Percentiles rank a stretch among this genome's conserved stretches.
Conservation (phyloP, 2,888 invertebrate species). For the Cacoxenus indagator region DNA sequence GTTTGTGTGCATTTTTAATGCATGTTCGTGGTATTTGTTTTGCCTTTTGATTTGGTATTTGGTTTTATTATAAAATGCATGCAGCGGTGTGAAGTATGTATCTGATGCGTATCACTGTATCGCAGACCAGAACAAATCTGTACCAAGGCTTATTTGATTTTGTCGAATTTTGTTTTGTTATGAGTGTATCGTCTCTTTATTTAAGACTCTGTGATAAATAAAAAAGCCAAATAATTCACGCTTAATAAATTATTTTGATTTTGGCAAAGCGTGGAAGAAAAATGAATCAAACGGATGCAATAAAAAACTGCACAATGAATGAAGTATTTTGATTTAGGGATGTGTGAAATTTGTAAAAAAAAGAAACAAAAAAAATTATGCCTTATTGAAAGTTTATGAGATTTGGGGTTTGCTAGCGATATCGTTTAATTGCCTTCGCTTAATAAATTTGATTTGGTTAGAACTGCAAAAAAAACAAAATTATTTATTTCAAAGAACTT, state of each 20-base stretch:
- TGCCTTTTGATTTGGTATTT: slow-evolving; percentile 4
- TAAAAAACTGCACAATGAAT: slow-evolving; percentile 5
- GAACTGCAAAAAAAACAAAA: too few relatives aligned
- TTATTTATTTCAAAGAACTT: too few relatives aligned
- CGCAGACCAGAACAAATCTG: slow-evolving; percentile 23
- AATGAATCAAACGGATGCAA: background rate
- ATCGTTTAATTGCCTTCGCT: too few relatives aligned
- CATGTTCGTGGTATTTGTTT: slow-evolving; percentile 19
- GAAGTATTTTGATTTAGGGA: background rate
- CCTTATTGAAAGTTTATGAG: too few relatives aligned
- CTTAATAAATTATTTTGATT: slow-evolving; percentile 25
- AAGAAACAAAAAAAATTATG: too few relatives aligned
- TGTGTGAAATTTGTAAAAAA: background rate
- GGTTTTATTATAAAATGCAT: slow-evolving; percentile 8
- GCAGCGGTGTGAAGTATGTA: slow-evolving; percentile 10
- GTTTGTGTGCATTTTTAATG: background rate
- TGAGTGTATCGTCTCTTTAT: background rate
- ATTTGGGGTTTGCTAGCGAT: too few relatives aligned
- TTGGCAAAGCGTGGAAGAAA: background rate
- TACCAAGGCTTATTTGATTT: slow-evolving; percentile 21
- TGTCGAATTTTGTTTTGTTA: background rate
- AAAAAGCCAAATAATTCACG: background rate
- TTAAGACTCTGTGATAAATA: background rate
- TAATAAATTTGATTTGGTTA: too few relatives aligned
- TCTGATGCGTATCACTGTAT: background rate